Conservation (phyloP, 2,797 vertebrate genomes). For the Pelodytes ibericus region DNA sequence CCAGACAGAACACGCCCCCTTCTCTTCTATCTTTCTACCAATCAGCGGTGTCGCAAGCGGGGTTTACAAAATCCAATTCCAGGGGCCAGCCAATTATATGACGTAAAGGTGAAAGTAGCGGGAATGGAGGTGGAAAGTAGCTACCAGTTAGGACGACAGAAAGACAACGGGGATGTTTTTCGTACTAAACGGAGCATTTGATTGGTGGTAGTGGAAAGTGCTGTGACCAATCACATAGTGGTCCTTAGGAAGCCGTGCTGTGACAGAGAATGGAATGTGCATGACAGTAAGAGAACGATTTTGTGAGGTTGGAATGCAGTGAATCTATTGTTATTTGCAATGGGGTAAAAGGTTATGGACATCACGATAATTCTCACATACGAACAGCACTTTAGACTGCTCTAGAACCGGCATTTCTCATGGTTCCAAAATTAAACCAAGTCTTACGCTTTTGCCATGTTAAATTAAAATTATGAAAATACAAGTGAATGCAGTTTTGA, state of each 20-base stretch:
- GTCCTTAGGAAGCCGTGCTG: not conserved
- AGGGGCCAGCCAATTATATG: constrained; percentile 16
- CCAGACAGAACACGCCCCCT: constrained; percentile 11
- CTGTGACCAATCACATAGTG: not conserved
- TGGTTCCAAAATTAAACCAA: no score
- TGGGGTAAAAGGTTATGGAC: no score
- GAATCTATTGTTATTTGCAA: no score
- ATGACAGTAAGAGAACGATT: no score
- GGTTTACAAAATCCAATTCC: not conserved
- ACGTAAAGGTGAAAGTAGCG: not conserved
- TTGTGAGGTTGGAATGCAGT: no score
- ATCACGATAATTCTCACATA: no score
- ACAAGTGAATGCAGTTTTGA: no score
- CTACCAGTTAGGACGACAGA: not conserved
- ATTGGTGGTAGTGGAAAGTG: not conserved
- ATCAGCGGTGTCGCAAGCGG: constrained; percentile 1
- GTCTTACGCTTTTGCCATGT: no score
- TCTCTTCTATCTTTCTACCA: constrained; percentile 19
- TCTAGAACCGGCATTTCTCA: no score
- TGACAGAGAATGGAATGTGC: no score
- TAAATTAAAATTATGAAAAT: no score
- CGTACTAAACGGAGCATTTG: not conserved
- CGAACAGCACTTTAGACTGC: no score
- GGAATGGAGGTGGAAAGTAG: not conserved
- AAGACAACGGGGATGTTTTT: not conserved